Evolutionary conservation across 2,113 vertebrate species (phyloP).

Genomic region (Pelecanus crispus): DNA sequence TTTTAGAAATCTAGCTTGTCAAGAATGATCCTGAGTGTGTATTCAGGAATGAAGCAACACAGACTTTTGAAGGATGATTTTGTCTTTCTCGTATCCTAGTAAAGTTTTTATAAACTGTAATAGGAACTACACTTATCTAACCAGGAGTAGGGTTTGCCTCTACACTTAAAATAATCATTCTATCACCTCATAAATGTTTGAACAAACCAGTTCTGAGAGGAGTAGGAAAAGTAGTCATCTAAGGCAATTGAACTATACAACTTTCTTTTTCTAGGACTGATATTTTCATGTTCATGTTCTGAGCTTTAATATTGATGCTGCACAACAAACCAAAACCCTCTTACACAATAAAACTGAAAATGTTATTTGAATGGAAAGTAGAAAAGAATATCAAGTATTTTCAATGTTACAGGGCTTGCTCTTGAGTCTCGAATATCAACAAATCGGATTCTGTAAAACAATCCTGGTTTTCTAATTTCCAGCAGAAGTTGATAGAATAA

Average conservation of each 20-base stretch:
- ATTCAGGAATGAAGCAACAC: not conserved
- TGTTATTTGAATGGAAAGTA: not conserved
- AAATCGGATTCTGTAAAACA: not conserved
- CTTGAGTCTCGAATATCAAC: not conserved
- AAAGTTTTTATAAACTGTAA: not conserved
- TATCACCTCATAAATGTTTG: not conserved
- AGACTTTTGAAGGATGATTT: not conserved
- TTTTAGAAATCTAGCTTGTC: not conserved
- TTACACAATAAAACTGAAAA: not conserved
- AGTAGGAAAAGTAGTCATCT: not conserved
- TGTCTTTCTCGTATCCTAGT: not conserved
- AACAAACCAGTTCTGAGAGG: not conserved
- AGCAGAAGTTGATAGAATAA: not conserved
- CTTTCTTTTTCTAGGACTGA: not conserved
- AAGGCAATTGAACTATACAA: not conserved
- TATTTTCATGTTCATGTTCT: not conserved
- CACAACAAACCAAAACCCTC: not conserved
- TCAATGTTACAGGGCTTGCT: not conserved
- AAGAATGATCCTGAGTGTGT: not conserved
- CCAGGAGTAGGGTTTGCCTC: not conserved
- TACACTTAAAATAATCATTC: not conserved
- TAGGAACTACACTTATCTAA: not conserved
- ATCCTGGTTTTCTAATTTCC: slow-evolving; percentile 4
- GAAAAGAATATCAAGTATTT: not conserved
- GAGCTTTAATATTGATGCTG: not conserved